Evolutionary conservation across 2,888 invertebrate species (phyloP).

Genomic region (Corbicula japonica): DNA sequence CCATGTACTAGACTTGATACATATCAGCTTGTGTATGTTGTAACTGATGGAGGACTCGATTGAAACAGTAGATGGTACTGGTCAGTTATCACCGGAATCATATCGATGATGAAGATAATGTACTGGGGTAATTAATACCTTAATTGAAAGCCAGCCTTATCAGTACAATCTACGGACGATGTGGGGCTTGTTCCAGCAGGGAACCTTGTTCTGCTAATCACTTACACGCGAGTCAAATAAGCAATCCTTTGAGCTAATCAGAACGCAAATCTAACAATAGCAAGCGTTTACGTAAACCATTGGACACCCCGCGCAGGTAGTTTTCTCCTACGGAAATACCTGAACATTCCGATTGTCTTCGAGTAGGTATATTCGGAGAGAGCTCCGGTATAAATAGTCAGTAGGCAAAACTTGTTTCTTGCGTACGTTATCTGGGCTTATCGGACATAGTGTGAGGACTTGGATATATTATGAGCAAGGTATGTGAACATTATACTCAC

Average conservation of each 20-base stretch:
- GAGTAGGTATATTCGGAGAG: constrained; percentile 44
- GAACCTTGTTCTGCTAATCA: constrained; percentile 22
- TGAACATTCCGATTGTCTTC: constrained; percentile 42
- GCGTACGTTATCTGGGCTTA: constrained; percentile 60
- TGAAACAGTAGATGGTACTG: too few relatives aligned
- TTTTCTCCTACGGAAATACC: constrained; percentile 30
- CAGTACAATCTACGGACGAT: too few relatives aligned
- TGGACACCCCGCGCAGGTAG: constrained; percentile 26
- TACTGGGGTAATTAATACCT: too few relatives aligned
- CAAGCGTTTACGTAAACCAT: constrained; percentile 32
- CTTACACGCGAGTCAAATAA: constrained; percentile 35
- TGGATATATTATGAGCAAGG: constrained; percentile 59
- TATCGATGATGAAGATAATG: too few relatives aligned
- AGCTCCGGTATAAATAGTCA: constrained; percentile 52
- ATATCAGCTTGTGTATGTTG: too few relatives aligned
- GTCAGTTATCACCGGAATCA: too few relatives aligned
- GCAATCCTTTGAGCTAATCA: constrained; percentile 33
- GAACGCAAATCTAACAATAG: constrained; percentile 23
- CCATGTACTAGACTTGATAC: too few relatives aligned
- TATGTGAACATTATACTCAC: constrained; percentile 24
- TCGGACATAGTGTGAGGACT: constrained; percentile 45
- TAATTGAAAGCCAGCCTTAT: too few relatives aligned
- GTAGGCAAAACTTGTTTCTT: constrained; percentile 35
- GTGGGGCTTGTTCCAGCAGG: constrained; percentile 21
- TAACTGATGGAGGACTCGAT: too few relatives aligned